phyloP scores from a whole-genome alignment of 2,797 vertebrate species.

The Borostomias antarcticus region DNA sequence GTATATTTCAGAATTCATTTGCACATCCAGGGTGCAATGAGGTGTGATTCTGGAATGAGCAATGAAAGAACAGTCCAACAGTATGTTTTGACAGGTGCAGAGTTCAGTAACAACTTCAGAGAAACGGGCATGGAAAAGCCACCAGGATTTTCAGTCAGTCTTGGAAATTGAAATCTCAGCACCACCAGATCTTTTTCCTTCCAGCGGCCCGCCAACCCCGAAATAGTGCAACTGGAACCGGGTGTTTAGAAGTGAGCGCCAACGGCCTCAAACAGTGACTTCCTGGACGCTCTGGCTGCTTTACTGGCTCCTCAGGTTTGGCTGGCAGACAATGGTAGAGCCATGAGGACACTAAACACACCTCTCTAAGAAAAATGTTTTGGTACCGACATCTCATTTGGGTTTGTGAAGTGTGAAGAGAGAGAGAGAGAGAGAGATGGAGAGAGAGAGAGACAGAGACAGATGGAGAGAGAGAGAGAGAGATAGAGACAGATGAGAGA shows the following conservation, averaged over 20 bases:
- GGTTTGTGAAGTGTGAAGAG: too few relatives aligned
- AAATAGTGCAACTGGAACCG: conserved; percentile 21
- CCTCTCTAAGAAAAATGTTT: conserved; percentile 1
- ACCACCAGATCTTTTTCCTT: too few relatives aligned
- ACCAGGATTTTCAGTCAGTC: too few relatives aligned
- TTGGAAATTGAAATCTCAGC: too few relatives aligned
- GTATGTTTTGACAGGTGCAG: too few relatives aligned
- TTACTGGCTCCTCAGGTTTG: conserved; percentile 32
- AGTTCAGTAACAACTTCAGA: too few relatives aligned
- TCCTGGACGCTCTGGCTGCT: conserved; percentile 29
- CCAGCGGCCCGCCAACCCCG: not conserved
- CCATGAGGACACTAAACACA: conserved; percentile 29
- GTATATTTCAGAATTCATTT: too few relatives aligned
- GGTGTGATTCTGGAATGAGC: too few relatives aligned
- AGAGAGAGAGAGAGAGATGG: conserved; percentile 28
- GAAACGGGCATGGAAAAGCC: too few relatives aligned
- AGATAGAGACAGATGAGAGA: too few relatives aligned
- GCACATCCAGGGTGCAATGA: too few relatives aligned
- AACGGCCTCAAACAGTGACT: conserved; percentile 50
- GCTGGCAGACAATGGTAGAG: conserved; percentile 40
- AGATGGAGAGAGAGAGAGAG: conserved; percentile 29
- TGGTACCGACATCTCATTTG: conserved; percentile 35
- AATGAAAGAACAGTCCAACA: too few relatives aligned
- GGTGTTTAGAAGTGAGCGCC: conserved; percentile 40
- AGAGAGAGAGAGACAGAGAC: conserved; percentile 11